Evolutionary conservation across 2,113 vertebrate species (phyloP).

Genomic region (Platysternon megacephalum): DNA sequence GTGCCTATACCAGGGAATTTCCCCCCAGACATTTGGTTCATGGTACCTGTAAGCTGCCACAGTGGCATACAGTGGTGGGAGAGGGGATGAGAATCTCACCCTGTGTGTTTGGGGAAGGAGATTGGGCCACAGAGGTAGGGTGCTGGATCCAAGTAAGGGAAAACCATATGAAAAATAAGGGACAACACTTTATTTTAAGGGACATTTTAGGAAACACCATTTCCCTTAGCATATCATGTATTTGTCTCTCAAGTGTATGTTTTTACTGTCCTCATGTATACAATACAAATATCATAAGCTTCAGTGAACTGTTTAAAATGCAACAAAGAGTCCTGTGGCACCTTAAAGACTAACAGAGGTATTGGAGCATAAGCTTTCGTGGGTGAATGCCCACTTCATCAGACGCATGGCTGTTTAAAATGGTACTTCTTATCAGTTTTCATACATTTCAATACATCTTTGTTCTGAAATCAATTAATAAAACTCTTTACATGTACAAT

Average conservation of each 20-base stretch:
- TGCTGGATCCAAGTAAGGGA: neutral
- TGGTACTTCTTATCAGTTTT: neutral
- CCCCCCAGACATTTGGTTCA: neutral
- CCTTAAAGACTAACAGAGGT: too few species aligned
- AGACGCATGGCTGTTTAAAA: too few species aligned
- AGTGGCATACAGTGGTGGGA: neutral
- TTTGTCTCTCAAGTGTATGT: neutral
- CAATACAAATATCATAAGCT: neutral
- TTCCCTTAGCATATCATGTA: neutral
- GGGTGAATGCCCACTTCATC: too few species aligned
- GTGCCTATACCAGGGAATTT: neutral
- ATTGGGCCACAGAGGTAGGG: neutral
- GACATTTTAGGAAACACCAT: neutral
- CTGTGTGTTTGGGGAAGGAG: neutral
- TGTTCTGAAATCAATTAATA: neutral
- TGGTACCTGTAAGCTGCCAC: neutral
- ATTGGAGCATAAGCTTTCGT: too few species aligned
- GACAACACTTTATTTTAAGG: neutral
- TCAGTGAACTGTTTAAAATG: neutral
- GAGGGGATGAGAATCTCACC: neutral
- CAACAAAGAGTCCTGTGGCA: too few species aligned
- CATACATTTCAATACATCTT: neutral
- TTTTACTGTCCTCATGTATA: neutral
- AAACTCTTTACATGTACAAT: neutral
- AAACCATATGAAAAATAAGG: neutral